Conservation (phyloP, 2,888 invertebrate species). For the Morpho deidamia region DNA sequence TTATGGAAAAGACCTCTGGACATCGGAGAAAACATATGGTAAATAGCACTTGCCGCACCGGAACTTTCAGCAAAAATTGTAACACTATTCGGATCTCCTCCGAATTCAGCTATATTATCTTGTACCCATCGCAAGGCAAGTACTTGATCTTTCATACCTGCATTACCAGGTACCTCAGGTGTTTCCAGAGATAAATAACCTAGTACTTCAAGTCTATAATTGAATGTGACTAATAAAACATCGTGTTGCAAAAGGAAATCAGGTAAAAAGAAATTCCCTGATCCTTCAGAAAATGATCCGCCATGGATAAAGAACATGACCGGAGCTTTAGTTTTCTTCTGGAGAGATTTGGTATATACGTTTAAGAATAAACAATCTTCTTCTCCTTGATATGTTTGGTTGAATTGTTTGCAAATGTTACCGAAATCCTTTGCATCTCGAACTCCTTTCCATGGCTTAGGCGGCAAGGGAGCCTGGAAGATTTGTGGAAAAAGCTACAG, state of each 20-base stretch:
- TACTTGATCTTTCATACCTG: constrained; percentile 60
- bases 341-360: constrained; percentile 44
- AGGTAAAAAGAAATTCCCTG: constrained; percentile 50
- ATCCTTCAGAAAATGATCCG: constrained; percentile 53
- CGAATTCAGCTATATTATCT: constrained; percentile 48
- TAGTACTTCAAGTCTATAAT: constrained; percentile 49
- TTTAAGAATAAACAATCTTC: constrained; percentile 59
- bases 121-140: constrained; percentile 50
- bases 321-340: constrained; percentile 37
- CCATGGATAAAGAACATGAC: constrained; percentile 67
- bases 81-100: constrained; percentile 51
- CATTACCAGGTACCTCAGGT: constrained; percentile 56
- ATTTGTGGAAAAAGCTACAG: background rate
- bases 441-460: constrained; percentile 44
- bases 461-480: constrained; percentile 51
- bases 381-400: constrained; percentile 37
- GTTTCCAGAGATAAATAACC: constrained; percentile 45
- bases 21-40: constrained; percentile 60
- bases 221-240: constrained; percentile 59
- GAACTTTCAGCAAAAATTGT: constrained; percentile 66
- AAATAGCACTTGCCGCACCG: constrained; percentile 51
- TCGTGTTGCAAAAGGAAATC: constrained; percentile 54
- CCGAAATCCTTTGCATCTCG: constrained; percentile 51
- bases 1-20: constrained; percentile 58
- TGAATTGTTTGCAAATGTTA: constrained; percentile 50